Percentiles rank a stretch among this genome's conserved stretches.
Evolutionary conservation across 30 jellyfish, hydroid and myxozoan species (phyloP).

Genomic region (Rhopilema esculentum): DNA sequence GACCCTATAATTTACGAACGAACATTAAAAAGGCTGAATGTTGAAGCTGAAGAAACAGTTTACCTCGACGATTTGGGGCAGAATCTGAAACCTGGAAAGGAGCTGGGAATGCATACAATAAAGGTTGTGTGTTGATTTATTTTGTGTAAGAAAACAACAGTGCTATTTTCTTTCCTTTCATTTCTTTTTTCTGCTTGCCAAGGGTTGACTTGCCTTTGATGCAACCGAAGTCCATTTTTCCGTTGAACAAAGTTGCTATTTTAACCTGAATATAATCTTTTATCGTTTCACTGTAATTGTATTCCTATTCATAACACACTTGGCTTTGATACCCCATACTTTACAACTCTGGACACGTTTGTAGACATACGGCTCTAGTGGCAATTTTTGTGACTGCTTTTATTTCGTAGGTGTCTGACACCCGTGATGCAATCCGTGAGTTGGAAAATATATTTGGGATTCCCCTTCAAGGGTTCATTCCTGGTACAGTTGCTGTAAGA

Average conservation of each 20-base stretch:
- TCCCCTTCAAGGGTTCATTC: constrained; percentile 61
- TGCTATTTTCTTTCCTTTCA: background rate
- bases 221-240: too few species aligned
- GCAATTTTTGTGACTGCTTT: background rate
- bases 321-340: too few species aligned
- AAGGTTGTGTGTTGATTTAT: constrained; percentile 73
- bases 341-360: too few species aligned
- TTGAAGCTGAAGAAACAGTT: constrained; percentile 78
- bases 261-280: too few species aligned
- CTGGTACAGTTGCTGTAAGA: constrained; percentile 84
- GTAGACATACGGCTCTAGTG: too few species aligned
- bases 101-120: constrained; percentile 83
- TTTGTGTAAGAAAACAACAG: background rate
- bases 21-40: constrained; percentile 63
- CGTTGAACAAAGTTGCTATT: too few species aligned
- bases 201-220: too few species aligned
- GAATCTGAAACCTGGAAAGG: constrained; percentile 85
- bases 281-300: too few species aligned
- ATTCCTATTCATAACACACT: too few species aligned
- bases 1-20: constrained; percentile 72
- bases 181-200: background rate
- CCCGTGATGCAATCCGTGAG: constrained; percentile 65
- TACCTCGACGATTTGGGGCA: constrained; percentile 88
- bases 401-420: constrained; percentile 64
- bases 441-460: constrained; percentile 53